Conservation (phyloP, 2,113 vertebrate species). For the Cavia aperea region DNA sequence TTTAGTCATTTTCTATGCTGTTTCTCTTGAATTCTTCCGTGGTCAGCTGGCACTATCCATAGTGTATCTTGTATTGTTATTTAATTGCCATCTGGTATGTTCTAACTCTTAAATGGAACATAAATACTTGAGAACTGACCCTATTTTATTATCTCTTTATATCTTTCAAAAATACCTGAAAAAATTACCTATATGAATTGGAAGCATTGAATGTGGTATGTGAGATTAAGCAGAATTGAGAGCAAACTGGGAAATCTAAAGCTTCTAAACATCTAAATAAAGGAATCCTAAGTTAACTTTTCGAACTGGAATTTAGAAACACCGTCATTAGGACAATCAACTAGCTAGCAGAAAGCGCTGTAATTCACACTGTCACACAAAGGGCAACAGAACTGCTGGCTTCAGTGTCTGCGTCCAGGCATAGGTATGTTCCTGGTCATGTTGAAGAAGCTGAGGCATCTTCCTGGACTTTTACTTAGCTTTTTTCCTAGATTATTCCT, state of each 20-base stretch:
- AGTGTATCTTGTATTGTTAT: neutral
- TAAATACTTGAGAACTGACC: neutral
- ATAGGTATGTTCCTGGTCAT: neutral
- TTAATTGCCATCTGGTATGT: neutral
- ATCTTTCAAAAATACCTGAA: neutral
- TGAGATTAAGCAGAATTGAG: neutral
- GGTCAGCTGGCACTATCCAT: neutral
- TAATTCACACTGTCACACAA: neutral
- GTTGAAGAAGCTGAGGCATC: neutral
- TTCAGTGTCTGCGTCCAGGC: neutral
- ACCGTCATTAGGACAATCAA: neutral
- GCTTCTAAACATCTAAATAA: conserved; percentile 5
- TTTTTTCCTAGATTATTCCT: neutral
- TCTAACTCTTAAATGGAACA: neutral
- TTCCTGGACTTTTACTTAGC: neutral
- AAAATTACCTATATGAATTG: neutral
- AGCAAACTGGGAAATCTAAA: neutral
- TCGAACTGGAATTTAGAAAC: neutral
- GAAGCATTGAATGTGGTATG: neutral
- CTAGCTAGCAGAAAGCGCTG: neutral
- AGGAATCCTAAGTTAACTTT: conserved; percentile 23
- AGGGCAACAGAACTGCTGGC: neutral
- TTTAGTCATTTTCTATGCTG: neutral
- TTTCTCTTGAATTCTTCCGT: conserved; percentile 25
- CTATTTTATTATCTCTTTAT: neutral